Evolutionary conservation across 2,113 vertebrate genomes (phyloP).

Genomic region (Sitta europaea): DNA sequence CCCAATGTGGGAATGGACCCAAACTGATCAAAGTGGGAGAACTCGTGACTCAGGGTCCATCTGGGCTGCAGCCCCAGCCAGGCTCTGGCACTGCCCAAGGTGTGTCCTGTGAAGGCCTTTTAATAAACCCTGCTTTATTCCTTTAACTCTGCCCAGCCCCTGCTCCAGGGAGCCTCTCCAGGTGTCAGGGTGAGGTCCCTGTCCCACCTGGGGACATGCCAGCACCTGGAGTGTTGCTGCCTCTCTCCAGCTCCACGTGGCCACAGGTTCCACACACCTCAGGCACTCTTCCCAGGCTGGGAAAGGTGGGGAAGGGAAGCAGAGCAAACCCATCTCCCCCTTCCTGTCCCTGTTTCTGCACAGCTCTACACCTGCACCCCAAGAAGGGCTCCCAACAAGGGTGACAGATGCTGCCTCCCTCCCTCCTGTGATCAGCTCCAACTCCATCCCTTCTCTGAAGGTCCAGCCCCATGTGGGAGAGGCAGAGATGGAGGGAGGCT

Average conservation of each 20-base stretch:
- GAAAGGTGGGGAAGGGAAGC: background rate
- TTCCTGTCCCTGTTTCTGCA: background rate
- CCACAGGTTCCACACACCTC: background rate
- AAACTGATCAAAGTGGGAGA: too few species aligned
- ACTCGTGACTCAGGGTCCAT: too few species aligned
- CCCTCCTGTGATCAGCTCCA: background rate
- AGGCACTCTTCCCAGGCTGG: background rate
- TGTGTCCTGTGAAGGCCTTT: too few species aligned
- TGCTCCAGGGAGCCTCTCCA: too few species aligned
- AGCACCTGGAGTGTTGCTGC: background rate
- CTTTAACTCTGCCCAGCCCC: too few species aligned
- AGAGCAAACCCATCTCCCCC: background rate
- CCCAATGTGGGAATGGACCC: too few species aligned
- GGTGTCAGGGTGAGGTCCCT: background rate
- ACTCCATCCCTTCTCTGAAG: background rate
- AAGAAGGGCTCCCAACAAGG: background rate
- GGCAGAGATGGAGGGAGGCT: background rate
- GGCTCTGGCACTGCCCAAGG: too few species aligned
- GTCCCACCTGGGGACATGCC: background rate
- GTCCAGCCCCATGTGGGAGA: background rate
- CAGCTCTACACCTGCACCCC: background rate
- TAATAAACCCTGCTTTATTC: too few species aligned
- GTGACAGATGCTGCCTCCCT: background rate
- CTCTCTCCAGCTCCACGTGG: fast-evolving
- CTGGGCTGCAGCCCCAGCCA: too few species aligned